Percentiles rank a stretch among this genome's conserved stretches.
Conservation (phyloP, 2,888 invertebrate species). For the Syrista parreyssii region DNA sequence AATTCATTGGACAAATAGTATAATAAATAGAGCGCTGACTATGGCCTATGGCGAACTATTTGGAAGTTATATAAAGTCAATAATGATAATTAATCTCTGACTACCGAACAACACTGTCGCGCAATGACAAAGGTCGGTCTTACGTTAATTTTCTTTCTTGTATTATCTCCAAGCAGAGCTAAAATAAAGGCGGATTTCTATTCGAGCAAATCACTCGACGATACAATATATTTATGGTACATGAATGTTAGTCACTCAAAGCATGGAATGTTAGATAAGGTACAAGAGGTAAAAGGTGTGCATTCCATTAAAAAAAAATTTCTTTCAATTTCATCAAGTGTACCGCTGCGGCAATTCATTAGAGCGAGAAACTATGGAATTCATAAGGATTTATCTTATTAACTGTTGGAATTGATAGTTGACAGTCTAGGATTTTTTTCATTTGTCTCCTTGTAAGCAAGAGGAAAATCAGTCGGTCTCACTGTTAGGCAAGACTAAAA, state of each 20-base stretch:
- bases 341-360: no score
- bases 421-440: no score
- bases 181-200: constrained; percentile 27
- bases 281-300: constrained; percentile 12
- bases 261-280: constrained; percentile 53
- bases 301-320: no score
- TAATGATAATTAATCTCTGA: no score
- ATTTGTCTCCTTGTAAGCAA: not conserved
- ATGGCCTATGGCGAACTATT: no score
- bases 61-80: no score
- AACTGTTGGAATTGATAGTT: no score
- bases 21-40: no score
- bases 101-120: constrained; percentile 8
- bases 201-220: constrained; percentile 27
- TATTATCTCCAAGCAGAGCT: constrained; percentile 34
- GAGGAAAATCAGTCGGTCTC: not conserved
- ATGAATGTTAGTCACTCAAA: constrained; percentile 43
- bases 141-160: constrained; percentile 6
- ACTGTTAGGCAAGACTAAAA: not conserved
- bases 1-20: no score
- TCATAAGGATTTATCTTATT: no score
- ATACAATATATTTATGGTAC: constrained; percentile 33
- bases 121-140: constrained; percentile 8
- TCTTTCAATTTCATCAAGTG: no score
- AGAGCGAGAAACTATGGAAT: no score